Evolutionary conservation across 2,113 vertebrate genomes (phyloP).

Genomic region (Glareola pratincola): DNA sequence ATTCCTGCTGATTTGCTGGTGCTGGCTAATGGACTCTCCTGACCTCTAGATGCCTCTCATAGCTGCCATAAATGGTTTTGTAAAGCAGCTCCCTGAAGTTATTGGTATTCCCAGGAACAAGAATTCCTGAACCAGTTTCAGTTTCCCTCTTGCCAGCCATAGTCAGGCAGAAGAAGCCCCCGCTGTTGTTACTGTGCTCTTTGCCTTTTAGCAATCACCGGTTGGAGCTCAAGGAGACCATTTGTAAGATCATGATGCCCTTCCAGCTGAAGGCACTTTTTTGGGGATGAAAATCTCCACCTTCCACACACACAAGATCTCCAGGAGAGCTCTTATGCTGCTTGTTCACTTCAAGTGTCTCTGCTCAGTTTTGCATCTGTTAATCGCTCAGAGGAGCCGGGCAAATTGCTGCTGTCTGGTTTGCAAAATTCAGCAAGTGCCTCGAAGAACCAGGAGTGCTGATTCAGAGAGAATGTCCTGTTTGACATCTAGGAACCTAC

Average conservation of each 20-base stretch:
- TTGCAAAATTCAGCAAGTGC: background rate
- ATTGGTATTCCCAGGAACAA: background rate
- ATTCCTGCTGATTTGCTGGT: background rate
- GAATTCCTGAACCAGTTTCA: background rate
- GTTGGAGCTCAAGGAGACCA: background rate
- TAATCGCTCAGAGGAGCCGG: background rate
- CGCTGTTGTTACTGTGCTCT: background rate
- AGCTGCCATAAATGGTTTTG: background rate
- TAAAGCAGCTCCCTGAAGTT: background rate
- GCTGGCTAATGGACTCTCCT: background rate
- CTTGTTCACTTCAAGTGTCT: background rate
- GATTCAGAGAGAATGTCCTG: background rate
- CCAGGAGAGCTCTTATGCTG: background rate
- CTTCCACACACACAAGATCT: background rate
- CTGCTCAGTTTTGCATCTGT: background rate
- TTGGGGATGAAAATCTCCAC: background rate
- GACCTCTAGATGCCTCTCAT: background rate
- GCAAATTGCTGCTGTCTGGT: background rate
- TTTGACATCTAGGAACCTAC: background rate
- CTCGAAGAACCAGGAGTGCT: background rate
- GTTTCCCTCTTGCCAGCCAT: background rate
- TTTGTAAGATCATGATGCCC: background rate
- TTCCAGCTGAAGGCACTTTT: background rate
- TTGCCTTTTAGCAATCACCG: background rate
- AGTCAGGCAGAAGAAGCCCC: background rate